Evolutionary conservation across 2,888 invertebrate species (phyloP).

Genomic region (Latheticus oryzae): DNA sequence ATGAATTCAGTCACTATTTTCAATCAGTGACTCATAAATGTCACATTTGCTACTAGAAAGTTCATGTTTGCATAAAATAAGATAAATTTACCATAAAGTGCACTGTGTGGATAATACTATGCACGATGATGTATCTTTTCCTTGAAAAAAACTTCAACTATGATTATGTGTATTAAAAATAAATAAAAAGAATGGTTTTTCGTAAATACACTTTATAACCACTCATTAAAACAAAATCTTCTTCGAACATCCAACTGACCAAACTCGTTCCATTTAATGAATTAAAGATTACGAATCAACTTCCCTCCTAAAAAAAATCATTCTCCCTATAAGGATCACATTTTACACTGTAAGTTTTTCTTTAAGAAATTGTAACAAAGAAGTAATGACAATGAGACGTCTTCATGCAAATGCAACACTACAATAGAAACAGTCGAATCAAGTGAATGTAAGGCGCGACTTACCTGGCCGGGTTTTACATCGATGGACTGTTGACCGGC

Average conservation of each 20-base stretch:
- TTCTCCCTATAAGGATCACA: neutral
- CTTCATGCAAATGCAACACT: slow-evolving; percentile 17
- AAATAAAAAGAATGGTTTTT: no score
- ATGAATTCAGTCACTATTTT: no score
- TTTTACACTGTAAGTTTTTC: slow-evolving; percentile 4
- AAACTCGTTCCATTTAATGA: slow-evolving; percentile 14
- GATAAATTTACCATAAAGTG: no score
- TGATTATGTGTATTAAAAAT: no score
- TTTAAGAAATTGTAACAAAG: slow-evolving; percentile 12
- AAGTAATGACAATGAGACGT: neutral
- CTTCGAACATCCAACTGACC: neutral
- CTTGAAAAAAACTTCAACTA: no score
- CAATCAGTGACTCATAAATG: no score
- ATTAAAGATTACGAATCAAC: slow-evolving; percentile 11
- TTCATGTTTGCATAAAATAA: no score
- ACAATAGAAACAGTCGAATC: slow-evolving; percentile 28
- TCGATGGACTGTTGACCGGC: slow-evolving; percentile 50
- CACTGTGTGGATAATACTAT: no score
- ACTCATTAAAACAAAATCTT: no score
- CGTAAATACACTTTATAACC: no score
- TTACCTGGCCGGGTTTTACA: slow-evolving; percentile 52
- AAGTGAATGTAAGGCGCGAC: slow-evolving; percentile 36
- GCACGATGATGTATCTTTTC: no score
- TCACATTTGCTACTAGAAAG: no score
- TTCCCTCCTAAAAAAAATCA: neutral